Conservation (phyloP, 2,888 invertebrate species). For the Griposia aprilina region DNA sequence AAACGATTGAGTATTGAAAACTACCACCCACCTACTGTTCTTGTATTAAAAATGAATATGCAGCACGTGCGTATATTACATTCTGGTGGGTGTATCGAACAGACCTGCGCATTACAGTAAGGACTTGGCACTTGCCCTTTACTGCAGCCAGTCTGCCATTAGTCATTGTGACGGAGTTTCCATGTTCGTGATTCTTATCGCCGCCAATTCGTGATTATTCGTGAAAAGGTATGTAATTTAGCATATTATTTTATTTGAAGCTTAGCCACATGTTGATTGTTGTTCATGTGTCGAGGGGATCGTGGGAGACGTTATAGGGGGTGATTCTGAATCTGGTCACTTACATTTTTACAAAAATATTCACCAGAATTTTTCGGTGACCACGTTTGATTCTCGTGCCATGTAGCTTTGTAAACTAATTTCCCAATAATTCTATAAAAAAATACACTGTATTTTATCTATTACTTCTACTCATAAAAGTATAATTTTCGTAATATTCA, state of each 20-base stretch:
- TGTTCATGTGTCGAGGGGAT: neutral
- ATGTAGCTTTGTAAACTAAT: neutral
- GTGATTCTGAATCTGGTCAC: neutral
- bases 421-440: neutral
- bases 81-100: neutral
- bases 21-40: neutral
- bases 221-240: slow-evolving; percentile 2
- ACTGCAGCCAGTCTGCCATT: neutral
- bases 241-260: neutral
- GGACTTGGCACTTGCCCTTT: neutral
- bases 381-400: too few relatives aligned
- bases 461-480: neutral
- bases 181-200: neutral
- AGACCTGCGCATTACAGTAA: slow-evolving; percentile 29
- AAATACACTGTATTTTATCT: neutral
- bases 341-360: too few relatives aligned
- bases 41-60: neutral
- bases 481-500: too few relatives aligned
- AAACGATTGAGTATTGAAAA: neutral
- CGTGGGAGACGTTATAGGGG: neutral
- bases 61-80: neutral
- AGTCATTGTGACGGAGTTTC: neutral
- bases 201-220: neutral
- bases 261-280: neutral
- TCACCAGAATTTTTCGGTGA: too few relatives aligned